These are phyloP conservation scores for Elysia crispata DNA, from an alignment of 2,888 invertebrate genomes.

Conservation along the genomic window DNA sequence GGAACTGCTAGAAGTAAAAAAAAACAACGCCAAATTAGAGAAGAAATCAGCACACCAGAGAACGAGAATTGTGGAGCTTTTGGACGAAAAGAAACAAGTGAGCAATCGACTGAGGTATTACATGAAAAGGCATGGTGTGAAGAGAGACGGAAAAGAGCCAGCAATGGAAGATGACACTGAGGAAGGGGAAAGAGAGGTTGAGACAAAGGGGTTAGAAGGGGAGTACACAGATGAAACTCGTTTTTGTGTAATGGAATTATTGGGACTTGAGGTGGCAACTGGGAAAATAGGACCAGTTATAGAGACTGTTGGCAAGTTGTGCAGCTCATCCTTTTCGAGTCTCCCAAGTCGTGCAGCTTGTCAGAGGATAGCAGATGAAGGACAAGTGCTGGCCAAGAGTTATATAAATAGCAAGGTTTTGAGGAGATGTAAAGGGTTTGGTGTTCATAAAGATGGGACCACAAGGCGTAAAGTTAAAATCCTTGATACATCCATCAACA, in stretches of 20 bases:
- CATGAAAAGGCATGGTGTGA: not conserved
- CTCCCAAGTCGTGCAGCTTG: constrained; percentile 7
- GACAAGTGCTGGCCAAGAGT: not conserved
- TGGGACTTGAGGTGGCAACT: constrained; percentile 18
- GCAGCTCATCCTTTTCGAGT: not conserved
- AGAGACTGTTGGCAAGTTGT: not conserved
- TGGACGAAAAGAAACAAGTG: not conserved
- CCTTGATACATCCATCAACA: constrained; percentile 4
- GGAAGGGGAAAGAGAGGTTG: not conserved
- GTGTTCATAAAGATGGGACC: constrained; percentile 35
- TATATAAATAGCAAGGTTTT: not conserved
- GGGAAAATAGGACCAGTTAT: constrained; percentile 3
- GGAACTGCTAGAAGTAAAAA: not conserved
- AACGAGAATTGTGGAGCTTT: not conserved
- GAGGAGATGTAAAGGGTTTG: constrained; percentile 6
- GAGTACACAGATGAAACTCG: constrained; percentile 20
- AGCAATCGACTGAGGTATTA: not conserved
- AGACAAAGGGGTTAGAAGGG: not conserved
- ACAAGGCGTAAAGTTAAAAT: constrained; percentile 25
- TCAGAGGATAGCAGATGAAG: constrained; percentile 13
- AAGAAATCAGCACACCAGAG: not conserved
- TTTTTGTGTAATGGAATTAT: not conserved
- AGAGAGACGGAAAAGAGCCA: not conserved
- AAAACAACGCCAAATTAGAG: constrained; percentile 4
- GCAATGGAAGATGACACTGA: constrained; percentile 7